phyloP scores from a whole-genome alignment of 2,797 vertebrate species.

The Bovichtus diacanthus region DNA sequence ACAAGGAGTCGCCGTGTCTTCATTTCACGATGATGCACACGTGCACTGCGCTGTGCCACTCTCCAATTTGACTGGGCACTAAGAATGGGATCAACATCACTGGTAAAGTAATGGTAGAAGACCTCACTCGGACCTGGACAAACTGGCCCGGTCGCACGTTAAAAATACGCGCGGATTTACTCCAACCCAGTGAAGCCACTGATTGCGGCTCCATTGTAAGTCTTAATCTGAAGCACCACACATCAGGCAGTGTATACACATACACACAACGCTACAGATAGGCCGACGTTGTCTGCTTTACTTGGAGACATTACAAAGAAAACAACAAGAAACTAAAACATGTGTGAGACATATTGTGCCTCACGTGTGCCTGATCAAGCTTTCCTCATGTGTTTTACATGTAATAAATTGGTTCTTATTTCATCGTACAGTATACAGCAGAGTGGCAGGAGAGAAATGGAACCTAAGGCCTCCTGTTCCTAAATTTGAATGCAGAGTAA shows the following conservation, averaged over 20 bases:
- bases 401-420: not conserved
- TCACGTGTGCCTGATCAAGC: not conserved
- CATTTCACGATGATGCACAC: not conserved
- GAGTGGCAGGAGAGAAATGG: not conserved
- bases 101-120: not conserved
- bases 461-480: not conserved
- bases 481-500: conserved; percentile 1
- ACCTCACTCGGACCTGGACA: not conserved
- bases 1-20: not conserved
- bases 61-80: no score
- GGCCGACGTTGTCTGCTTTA: conserved; percentile 8
- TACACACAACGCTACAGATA: not conserved
- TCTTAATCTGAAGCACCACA: not conserved
- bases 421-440: not conserved
- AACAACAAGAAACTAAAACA: conserved; percentile 18
- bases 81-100: no score
- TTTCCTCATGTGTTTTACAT: conserved; percentile 4
- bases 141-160: not conserved
- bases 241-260: not conserved
- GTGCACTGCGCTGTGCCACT: no score
- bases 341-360: conserved; percentile 22
- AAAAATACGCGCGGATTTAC: no score
- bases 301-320: conserved; percentile 23
- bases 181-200: no score
- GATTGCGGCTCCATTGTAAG: no score